Conservation (phyloP, 1,140 invertebrate genomes). For the Dinothrombium tinctorium region DNA sequence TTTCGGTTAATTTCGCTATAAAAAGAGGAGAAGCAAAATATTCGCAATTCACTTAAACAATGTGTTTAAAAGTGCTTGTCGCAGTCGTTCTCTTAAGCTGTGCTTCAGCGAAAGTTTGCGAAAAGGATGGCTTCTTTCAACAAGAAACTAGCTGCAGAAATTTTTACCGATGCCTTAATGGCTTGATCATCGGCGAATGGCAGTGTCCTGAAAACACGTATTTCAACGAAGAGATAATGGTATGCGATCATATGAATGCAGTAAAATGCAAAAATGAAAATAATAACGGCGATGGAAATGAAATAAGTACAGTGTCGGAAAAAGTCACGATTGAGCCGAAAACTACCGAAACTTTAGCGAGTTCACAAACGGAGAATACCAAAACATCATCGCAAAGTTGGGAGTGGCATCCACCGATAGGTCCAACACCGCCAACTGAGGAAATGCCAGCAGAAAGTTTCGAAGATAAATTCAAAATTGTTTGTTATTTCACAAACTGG, state of each 20-base stretch:
- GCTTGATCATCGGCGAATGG: neutral
- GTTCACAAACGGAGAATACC: neutral
- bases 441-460: neutral
- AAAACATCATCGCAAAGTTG: neutral
- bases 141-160: neutral
- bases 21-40: too few species aligned
- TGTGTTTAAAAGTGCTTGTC: too few species aligned
- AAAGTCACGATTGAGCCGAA: neutral
- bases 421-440: neutral
- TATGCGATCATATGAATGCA: conserved; percentile 9
- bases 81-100: too few species aligned
- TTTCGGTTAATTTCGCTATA: too few species aligned
- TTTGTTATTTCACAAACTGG: conserved; percentile 74
- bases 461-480: conserved; percentile 27
- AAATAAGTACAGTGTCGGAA: neutral
- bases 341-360: neutral
- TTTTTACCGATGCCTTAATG: neutral
- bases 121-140: neutral
- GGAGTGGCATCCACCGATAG: conserved; percentile 1
- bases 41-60: too few species aligned
- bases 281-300: neutral
- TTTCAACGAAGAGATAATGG: conserved; percentile 5
- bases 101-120: too few species aligned
- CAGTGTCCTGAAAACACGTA: conserved; percentile 3
- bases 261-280: neutral